Evolutionary conservation across 2,888 invertebrate species (phyloP).

Genomic region (Epirrita christyi): DNA sequence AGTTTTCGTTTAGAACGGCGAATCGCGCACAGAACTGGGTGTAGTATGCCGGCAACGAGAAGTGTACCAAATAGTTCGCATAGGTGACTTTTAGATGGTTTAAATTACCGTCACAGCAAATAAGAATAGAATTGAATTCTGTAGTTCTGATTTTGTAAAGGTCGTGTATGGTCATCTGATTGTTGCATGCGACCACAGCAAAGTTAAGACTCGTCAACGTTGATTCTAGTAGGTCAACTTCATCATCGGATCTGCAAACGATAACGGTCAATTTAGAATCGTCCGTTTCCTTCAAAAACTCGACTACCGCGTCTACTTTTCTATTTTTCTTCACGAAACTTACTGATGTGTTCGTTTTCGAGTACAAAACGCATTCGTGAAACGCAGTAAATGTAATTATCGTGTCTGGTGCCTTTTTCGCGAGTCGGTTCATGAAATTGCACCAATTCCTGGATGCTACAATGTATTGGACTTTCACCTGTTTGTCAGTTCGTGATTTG

Average conservation of each 20-base stretch:
- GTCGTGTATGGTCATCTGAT: conserved; percentile 66
- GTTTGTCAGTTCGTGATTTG: conserved; percentile 66
- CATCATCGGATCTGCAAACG: conserved; percentile 84
- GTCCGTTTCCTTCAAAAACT: conserved; percentile 75
- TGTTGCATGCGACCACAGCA: conserved; percentile 61
- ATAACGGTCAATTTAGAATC: conserved; percentile 84
- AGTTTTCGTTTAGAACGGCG: conserved; percentile 86
- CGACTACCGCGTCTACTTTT: conserved; percentile 74
- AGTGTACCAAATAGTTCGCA: conserved; percentile 89
- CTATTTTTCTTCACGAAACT: conserved; percentile 64
- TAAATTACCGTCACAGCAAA: conserved; percentile 89
- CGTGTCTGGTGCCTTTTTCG: conserved; percentile 83
- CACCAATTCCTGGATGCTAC: conserved; percentile 88
- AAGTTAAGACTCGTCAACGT: conserved; percentile 50
- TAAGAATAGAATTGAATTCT: conserved; percentile 68
- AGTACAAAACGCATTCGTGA: conserved; percentile 90
- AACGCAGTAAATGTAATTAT: conserved; percentile 89
- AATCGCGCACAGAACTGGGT: conserved; percentile 87
- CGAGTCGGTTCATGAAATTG: conserved; percentile 80
- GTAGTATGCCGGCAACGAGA: conserved; percentile 68
- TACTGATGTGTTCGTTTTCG: conserved; percentile 73
- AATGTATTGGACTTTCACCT: conserved; percentile 83
- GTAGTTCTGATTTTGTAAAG: conserved; percentile 51
- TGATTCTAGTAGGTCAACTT: conserved; percentile 73
- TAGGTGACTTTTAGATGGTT: conserved; percentile 86